Percentiles rank a stretch among this genome's conserved stretches.
Evolutionary conservation across 2,888 invertebrate genomes (phyloP).

Genomic region (Tiliacea citrago): DNA sequence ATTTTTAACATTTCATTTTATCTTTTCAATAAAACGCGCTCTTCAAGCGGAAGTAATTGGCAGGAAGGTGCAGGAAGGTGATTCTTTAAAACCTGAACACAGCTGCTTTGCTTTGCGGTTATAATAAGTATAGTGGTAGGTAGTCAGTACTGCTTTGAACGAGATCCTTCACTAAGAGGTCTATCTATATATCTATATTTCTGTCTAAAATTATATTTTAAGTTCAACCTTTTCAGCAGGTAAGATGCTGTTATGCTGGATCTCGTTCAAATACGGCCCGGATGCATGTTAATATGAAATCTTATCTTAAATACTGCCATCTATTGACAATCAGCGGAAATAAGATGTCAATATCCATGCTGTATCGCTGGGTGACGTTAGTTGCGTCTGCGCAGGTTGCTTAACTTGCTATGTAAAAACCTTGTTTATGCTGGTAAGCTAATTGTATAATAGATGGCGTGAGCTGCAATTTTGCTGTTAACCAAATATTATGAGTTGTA

Average conservation of each 20-base stretch:
- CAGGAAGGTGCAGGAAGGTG: neutral
- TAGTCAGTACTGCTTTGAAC: neutral
- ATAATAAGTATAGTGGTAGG: neutral
- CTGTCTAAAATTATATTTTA: neutral
- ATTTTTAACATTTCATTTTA: too few relatives aligned
- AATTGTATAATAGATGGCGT: conserved; percentile 46
- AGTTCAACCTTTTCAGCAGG: neutral
- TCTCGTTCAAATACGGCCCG: neutral
- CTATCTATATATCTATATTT: neutral
- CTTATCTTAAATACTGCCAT: conserved; percentile 37
- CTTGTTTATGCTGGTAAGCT: neutral
- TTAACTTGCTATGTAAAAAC: neutral
- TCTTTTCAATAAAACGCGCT: too few relatives aligned
- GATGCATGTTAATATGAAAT: too few relatives aligned
- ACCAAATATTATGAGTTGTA: neutral
- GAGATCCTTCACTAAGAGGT: neutral
- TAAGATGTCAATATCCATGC: conserved; percentile 7
- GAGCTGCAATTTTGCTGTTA: neutral
- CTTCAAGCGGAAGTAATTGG: too few relatives aligned
- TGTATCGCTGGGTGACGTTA: neutral
- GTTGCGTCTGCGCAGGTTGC: neutral
- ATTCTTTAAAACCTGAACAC: neutral
- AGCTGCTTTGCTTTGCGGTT: neutral
- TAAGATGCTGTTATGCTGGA: neutral
- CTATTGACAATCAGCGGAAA: conserved; percentile 26